A percentile compares a stretch with the other conserved stretches of the same genome.
Evolutionary conservation across 2,888 invertebrate species (phyloP).

Genomic region (Lepas anatifera): DNA sequence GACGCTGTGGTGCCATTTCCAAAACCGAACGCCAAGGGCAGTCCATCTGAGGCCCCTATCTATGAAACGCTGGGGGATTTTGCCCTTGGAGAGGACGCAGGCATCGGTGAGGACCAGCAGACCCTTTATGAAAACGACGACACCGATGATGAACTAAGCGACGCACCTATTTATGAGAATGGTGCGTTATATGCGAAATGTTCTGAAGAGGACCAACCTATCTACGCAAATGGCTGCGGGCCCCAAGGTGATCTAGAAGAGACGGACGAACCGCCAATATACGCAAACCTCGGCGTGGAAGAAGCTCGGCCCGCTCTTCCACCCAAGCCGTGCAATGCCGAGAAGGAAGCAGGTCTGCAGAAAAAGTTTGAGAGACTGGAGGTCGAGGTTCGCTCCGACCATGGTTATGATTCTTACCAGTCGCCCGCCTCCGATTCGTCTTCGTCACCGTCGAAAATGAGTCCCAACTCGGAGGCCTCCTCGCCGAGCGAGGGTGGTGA

Average conservation of each 20-base stretch:
- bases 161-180: neutral
- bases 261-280: neutral
- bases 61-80: neutral
- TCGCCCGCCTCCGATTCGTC: neutral
- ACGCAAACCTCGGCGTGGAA: neutral
- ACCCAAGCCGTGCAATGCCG: neutral
- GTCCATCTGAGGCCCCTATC: neutral
- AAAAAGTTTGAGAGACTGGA: neutral
- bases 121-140: conserved; percentile 10
- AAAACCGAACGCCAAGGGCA: neutral
- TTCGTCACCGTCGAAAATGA: neutral
- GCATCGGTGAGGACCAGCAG: neutral
- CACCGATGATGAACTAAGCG: neutral
- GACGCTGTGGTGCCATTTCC: conserved; percentile 1
- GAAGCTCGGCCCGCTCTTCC: neutral
- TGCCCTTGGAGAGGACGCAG: neutral
- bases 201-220: neutral
- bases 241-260: neutral
- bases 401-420: neutral
- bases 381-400: neutral
- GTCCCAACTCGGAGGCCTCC: neutral
- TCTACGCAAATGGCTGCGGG: neutral
- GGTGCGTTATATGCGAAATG: too few species aligned
- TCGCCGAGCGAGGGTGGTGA: neutral
- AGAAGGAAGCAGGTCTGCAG: neutral